A percentile compares a stretch with the other conserved stretches of the same genome.
phyloP scores from a whole-genome alignment of 1,140 invertebrate species.

The Ceratosolen solmsi region DNA sequence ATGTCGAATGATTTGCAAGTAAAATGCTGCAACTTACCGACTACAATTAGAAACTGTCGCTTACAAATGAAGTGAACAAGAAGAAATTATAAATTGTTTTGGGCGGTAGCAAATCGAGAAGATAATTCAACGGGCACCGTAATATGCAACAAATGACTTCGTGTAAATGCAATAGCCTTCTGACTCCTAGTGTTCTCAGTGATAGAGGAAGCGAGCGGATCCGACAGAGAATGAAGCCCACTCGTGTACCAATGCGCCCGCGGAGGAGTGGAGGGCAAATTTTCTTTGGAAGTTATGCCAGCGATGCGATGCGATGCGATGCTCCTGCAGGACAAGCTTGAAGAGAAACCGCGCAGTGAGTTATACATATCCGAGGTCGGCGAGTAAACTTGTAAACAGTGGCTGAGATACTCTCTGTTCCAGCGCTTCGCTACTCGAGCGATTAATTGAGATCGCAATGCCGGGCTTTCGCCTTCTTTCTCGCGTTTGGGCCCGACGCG shows the following conservation, averaged over 20 bases:
- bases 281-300: slow-evolving; percentile 60
- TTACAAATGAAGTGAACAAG: too few relatives aligned
- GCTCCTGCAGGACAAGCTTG: slow-evolving; percentile 67
- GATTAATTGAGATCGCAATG: slow-evolving; percentile 35
- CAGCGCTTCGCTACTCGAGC: slow-evolving; percentile 29
- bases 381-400: slow-evolving; percentile 62
- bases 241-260: slow-evolving; percentile 18
- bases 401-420: slow-evolving; percentile 1
- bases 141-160: neutral
- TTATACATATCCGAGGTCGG: slow-evolving; percentile 69
- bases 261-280: neutral
- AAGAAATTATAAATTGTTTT: too few relatives aligned
- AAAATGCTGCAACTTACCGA: too few relatives aligned
- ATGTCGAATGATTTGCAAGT: too few relatives aligned
- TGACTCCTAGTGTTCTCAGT: neutral
- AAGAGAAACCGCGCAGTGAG: slow-evolving; percentile 66
- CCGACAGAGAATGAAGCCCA: slow-evolving; percentile 48
- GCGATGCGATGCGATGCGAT: slow-evolving; percentile 63
- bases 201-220: slow-evolving; percentile 50
- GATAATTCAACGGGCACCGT: neutral
- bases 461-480: too few relatives aligned
- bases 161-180: slow-evolving; percentile 18
- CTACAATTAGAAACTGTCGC: too few relatives aligned
- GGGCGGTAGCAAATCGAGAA: neutral
- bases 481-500: neutral